A percentile compares a stretch with the other conserved stretches of the same genome.
phyloP scores from a whole-genome alignment of 2,113 vertebrate species.

The Taurulus bubalis region DNA sequence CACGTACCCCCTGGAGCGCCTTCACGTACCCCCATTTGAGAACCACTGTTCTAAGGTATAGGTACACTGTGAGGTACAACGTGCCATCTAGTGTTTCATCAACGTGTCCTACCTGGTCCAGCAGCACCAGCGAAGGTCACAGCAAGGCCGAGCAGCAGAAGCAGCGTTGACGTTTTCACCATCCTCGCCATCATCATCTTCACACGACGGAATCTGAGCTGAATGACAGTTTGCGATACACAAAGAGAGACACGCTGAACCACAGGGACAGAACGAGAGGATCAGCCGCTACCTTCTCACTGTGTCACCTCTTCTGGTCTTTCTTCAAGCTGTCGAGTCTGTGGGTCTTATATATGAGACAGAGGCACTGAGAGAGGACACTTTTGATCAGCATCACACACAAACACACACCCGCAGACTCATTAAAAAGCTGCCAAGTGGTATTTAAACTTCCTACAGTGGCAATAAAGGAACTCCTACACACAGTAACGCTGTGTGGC shows the following conservation, averaged over 20 bases:
- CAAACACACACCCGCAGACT: constrained; percentile 52
- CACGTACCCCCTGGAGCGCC: no score
- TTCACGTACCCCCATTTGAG: no score
- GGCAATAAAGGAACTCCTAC: constrained; percentile 59
- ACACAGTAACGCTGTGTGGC: constrained; percentile 6
- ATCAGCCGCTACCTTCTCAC: not conserved
- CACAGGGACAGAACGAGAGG: not conserved
- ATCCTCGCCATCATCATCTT: constrained; percentile 35
- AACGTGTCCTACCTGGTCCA: constrained; percentile 49
- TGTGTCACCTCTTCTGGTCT: constrained; percentile 31
- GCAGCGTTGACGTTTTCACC: constrained; percentile 30
- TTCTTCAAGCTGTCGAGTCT: not conserved
- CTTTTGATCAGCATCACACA: constrained; percentile 53
- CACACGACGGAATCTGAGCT: not conserved
- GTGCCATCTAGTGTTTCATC: not conserved
- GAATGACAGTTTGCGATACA: fast-evolving
- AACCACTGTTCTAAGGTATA: not conserved
- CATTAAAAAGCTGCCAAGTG: constrained; percentile 51
- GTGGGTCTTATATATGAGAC: constrained; percentile 54
- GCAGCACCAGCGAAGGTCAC: constrained; percentile 37
- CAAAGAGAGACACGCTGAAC: not conserved
- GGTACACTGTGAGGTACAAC: no score
- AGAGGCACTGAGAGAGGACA: constrained; percentile 42
- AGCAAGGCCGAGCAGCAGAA: constrained; percentile 44
- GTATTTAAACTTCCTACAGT: constrained; percentile 50